phyloP scores from a whole-genome alignment of 2,113 vertebrate genomes.

The Tricholaema leucomelas region DNA sequence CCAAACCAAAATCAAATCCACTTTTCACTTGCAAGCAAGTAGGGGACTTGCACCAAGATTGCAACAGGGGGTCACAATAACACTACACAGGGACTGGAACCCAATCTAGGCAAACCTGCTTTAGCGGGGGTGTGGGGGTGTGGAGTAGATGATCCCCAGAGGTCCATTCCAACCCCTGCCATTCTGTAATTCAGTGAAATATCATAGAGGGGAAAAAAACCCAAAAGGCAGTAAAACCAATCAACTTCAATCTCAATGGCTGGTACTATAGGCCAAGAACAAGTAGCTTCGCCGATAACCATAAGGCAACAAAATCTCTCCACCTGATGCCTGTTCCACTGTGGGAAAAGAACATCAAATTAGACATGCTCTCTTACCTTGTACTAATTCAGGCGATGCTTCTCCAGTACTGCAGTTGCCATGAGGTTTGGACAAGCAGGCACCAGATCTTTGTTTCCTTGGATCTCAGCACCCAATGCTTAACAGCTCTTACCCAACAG shows the following conservation, averaged over 20 bases:
- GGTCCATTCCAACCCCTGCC: too few relatives aligned
- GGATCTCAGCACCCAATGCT: neutral
- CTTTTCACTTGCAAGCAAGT: neutral
- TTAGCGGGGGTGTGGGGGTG: too few relatives aligned
- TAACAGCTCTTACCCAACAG: neutral
- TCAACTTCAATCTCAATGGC: neutral
- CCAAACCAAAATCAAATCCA: neutral
- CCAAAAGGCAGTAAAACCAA: neutral
- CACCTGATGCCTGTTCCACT: neutral
- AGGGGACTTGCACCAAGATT: neutral
- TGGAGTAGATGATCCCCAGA: too few relatives aligned
- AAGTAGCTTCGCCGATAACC: neutral
- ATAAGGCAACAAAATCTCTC: neutral
- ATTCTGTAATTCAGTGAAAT: neutral
- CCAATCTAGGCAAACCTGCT: too few relatives aligned
- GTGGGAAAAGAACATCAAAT: neutral
- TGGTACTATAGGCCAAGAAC: neutral
- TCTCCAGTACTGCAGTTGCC: fast-evolving
- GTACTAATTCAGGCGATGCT: neutral
- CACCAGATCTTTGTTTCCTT: slow-evolving; percentile 5
- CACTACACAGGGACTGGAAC: neutral
- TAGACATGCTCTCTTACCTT: neutral
- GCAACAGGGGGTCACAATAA: neutral
- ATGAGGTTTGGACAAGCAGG: neutral
- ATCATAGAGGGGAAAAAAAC: neutral